A percentile compares a stretch with the other conserved stretches of the same genome.
These are phyloP conservation scores for Odocoileus virginianus DNA, from an alignment of 2,113 vertebrate species.

Conservation along the genomic window DNA sequence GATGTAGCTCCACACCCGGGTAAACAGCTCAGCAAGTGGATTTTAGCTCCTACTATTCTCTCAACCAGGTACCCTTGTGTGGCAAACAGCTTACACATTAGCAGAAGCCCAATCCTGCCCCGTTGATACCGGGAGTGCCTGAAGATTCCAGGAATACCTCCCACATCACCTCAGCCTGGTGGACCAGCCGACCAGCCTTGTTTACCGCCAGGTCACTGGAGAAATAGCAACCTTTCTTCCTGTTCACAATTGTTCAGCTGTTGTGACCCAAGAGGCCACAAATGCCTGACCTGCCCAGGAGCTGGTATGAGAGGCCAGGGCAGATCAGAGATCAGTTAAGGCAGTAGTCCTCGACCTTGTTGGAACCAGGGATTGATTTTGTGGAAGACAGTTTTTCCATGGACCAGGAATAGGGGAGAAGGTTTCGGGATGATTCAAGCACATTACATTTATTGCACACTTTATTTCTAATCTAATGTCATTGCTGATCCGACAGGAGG, in stretches of 20 bases:
- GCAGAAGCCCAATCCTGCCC: background rate
- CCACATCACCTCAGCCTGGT: background rate
- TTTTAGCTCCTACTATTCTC: background rate
- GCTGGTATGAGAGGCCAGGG: background rate
- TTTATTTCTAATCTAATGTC: background rate
- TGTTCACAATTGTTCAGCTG: background rate
- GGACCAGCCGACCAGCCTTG: background rate
- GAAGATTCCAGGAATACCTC: background rate
- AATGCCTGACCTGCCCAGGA: background rate
- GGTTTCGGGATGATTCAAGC: background rate
- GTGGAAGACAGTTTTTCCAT: background rate
- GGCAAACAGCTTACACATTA: background rate
- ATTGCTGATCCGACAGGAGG: background rate
- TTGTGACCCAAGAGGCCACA: background rate
- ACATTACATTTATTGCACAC: background rate
- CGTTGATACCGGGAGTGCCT: background rate
- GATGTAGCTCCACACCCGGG: background rate
- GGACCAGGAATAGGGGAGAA: background rate
- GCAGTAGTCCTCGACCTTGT: background rate
- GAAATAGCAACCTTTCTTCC: background rate
- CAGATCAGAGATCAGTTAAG: background rate
- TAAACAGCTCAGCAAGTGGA: background rate
- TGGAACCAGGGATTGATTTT: background rate
- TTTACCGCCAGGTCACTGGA: background rate
- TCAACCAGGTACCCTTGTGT: background rate